Conservation (phyloP, 2,113 vertebrate species). For the Camelus dromedarius region DNA sequence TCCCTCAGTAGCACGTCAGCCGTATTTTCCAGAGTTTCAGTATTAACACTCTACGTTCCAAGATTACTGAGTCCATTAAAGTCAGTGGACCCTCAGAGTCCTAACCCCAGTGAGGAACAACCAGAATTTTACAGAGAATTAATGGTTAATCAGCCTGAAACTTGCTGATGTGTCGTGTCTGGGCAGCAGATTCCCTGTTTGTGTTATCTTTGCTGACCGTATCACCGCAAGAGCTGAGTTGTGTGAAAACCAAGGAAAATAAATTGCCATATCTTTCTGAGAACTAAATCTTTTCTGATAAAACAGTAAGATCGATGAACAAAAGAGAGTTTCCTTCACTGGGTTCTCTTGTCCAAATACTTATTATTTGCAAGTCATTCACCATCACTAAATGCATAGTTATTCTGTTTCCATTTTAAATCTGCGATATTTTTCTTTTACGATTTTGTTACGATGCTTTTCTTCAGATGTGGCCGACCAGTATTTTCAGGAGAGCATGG, state of each 20-base stretch:
- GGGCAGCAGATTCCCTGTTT: neutral
- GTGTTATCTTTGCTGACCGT: neutral
- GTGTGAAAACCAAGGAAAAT: neutral
- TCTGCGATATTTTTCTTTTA: neutral
- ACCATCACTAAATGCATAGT: neutral
- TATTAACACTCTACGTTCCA: neutral
- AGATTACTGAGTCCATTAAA: neutral
- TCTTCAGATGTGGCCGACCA: constrained; percentile 82
- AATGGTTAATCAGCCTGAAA: neutral
- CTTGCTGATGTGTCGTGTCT: neutral
- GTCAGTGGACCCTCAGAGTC: neutral
- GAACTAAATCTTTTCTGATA: neutral
- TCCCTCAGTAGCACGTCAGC: neutral
- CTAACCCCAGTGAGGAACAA: neutral
- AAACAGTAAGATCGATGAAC: neutral
- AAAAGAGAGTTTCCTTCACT: neutral
- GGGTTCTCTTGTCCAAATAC: neutral
- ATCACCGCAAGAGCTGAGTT: neutral
- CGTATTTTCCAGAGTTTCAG: neutral
- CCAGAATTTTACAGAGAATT: neutral
- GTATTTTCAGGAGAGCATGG: constrained; percentile 88
- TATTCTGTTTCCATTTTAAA: constrained; percentile 1
- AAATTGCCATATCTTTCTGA: neutral
- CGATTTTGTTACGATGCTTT: neutral
- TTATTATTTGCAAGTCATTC: neutral